Conservation (phyloP, 2,888 invertebrate species). For the Atherix ibis region DNA sequence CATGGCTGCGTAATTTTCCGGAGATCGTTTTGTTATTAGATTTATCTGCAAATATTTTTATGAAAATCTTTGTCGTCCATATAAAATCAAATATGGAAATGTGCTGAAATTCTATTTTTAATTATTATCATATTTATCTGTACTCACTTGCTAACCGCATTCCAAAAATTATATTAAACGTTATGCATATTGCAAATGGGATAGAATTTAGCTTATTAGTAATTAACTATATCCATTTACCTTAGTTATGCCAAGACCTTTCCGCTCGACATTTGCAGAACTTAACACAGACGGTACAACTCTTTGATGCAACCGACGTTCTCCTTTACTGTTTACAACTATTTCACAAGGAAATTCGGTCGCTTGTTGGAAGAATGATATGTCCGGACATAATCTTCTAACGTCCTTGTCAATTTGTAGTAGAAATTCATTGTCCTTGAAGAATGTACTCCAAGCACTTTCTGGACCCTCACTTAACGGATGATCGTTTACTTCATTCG, state of each 20-base stretch:
- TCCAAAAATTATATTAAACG: too few species aligned
- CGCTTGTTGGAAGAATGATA: constrained; percentile 91
- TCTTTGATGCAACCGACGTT: constrained; percentile 71
- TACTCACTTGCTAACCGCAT: constrained; percentile 24
- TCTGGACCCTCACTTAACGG: constrained; percentile 90
- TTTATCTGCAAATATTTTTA: constrained; percentile 36
- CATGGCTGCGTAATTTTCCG: constrained; percentile 68
- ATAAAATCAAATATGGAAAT: not conserved
- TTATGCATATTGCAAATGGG: not conserved
- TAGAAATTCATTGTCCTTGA: constrained; percentile 94
- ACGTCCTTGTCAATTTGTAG: constrained; percentile 97
- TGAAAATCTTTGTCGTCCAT: not conserved
- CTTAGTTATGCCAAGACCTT: constrained; percentile 79
- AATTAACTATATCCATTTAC: constrained; percentile 35
- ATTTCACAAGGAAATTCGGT: constrained; percentile 79
- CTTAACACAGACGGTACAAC: constrained; percentile 75
- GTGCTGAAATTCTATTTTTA: not conserved
- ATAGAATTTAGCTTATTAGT: not conserved
- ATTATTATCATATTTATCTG: not conserved
- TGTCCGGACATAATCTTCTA: constrained; percentile 83
- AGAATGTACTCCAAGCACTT: constrained; percentile 90
- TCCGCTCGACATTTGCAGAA: constrained; percentile 74
- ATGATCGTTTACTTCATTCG: constrained; percentile 50
- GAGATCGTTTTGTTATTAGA: constrained; percentile 58
- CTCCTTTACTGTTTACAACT: constrained; percentile 62